Evolutionary conservation across 2,797 vertebrate species (phyloP), one percentile per base, ranked within the genome.

Genomic region (Etheostoma perlongum): DNA sequence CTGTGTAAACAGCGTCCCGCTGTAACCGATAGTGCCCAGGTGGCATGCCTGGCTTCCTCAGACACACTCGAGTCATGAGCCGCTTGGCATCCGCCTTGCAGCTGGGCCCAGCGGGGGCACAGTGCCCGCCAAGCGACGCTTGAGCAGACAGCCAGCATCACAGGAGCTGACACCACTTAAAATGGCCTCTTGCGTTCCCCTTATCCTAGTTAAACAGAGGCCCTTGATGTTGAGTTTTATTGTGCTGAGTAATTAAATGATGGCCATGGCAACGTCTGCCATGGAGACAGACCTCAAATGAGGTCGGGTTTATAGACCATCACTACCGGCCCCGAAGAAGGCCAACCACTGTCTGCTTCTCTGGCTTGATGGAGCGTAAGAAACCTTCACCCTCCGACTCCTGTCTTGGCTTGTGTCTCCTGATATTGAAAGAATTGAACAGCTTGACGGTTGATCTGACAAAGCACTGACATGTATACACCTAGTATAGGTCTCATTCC

Each of bases 151-250:
- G 84, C 76, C 87, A 66, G 82, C 78, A 70, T 74, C 86, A 14
- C 92, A 52, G 88, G 90, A 62, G 72, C 81, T 79, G 84, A 72
- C 81, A 62, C 79, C 70, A 47, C 88, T 90, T 53, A 79, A 84
- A 79, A 88, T 74, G 69, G 74, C 60, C 83, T 59, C 72, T 61
- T 66, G 51, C 49, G 0, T 79, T 66, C 82, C 40, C 57, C 67
- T 87, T 23, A 55, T 81, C 82, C 82, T 30, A 30, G 76, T 81
- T 78, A 79, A 89, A 90, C 83, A 74, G 76, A 84, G 69, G 80
- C 84, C 67, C 78, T 91, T 87, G 88, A 90, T 90, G 80, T 88
- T 66, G 76, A 67, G 79, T 91, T 93, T 93, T 93, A 92, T 90
- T 91, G 79, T 88, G 85, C 18, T 4, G 73, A 51, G 89, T 91